These are phyloP conservation scores for Drosophila putrida DNA, from an alignment of 2,888 invertebrate genomes.

Conservation along the genomic window DNA sequence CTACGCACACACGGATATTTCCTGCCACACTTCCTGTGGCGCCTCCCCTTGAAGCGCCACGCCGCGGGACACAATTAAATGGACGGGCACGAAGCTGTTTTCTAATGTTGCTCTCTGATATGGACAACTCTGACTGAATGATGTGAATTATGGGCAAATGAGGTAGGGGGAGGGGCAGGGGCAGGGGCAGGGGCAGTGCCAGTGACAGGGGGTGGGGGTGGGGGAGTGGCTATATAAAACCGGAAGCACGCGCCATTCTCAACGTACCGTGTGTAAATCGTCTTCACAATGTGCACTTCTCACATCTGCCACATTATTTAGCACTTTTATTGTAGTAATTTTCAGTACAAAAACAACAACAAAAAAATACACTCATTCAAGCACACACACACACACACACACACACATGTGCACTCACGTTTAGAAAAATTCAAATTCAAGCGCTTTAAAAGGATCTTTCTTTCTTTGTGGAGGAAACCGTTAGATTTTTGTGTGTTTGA, in stretches of 20 bases:
- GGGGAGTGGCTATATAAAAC: not conserved
- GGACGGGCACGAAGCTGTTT: slow-evolving; percentile 48
- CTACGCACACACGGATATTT: not conserved
- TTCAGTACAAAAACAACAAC: slow-evolving; percentile 14
- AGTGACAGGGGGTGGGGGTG: not conserved
- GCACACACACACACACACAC: not conserved
- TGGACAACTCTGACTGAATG: slow-evolving; percentile 21
- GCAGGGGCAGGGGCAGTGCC: not conserved
- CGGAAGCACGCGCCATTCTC: slow-evolving; percentile 12
- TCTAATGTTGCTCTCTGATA: slow-evolving; percentile 15
- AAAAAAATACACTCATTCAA: slow-evolving; percentile 12
- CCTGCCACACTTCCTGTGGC: not conserved
- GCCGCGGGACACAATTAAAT: slow-evolving; percentile 65
- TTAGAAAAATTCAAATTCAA: slow-evolving; percentile 15
- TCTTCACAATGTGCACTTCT: slow-evolving; percentile 19
- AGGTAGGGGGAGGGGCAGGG: not conserved
- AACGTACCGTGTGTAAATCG: slow-evolving; percentile 30
- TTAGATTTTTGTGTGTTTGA: slow-evolving; percentile 10
- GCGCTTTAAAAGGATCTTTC: slow-evolving; percentile 16
- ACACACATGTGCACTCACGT: slow-evolving; percentile 12
- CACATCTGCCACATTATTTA: slow-evolving; percentile 46
- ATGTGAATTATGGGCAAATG: slow-evolving; percentile 9
- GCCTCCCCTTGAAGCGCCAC: slow-evolving; percentile 10
- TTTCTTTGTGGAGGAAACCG: slow-evolving; percentile 25
- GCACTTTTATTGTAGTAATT: slow-evolving; percentile 29